Conservation (phyloP, 2,113 vertebrate species). For the Sturnus vulgaris region DNA sequence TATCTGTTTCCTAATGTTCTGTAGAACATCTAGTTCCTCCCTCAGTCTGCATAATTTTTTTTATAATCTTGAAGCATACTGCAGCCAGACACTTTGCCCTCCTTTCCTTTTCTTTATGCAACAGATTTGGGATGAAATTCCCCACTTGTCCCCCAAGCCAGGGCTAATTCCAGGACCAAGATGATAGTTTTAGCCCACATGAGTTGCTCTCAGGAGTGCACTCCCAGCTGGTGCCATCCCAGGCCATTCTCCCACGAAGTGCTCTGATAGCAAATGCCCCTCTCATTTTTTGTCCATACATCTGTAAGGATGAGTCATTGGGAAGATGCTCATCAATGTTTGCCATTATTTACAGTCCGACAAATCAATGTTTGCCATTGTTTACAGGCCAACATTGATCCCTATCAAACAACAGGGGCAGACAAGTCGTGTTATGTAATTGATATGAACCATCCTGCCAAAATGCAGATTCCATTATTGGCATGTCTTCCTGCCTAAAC, state of each 20-base stretch:
- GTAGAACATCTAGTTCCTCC: background rate
- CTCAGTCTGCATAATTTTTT: background rate
- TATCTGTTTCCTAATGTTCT: background rate
- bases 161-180: background rate
- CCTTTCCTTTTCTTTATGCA: background rate
- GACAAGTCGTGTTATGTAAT: background rate
- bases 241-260: background rate
- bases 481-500: constrained; percentile 35
- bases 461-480: constrained; percentile 24
- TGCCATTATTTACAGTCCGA: background rate
- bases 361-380: background rate
- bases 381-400: background rate
- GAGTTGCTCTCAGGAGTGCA: background rate
- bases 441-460: background rate
- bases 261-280: background rate
- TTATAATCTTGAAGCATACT: background rate
- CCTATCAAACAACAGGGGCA: background rate
- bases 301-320: background rate
- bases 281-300: background rate
- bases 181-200: background rate
- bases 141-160: background rate
- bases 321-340: background rate
- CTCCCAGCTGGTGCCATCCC: background rate
- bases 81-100: background rate
- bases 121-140: background rate